These are phyloP conservation scores for Brachionus paranguensis DNA, from an alignment of 1,140 invertebrate species.

Conservation along the genomic window DNA sequence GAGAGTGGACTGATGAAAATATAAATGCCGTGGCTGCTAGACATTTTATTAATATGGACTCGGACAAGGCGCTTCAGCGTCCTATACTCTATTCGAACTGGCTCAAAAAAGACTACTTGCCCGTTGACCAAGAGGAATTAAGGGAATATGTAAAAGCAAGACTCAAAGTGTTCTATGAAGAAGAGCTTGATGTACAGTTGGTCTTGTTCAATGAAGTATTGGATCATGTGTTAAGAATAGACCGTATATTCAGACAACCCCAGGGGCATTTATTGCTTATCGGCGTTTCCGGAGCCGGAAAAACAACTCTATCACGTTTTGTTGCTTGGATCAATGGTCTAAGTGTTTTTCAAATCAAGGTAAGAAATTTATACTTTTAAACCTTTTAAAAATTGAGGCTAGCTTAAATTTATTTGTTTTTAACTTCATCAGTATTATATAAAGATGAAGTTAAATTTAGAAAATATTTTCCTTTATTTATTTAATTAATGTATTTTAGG, in stretches of 20 bases:
- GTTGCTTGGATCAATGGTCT: conserved; percentile 99
- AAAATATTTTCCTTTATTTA: no score
- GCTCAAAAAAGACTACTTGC: conserved; percentile 95
- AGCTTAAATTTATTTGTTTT: not conserved
- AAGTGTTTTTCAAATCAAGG: conserved; percentile 91
- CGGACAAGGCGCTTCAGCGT: conserved; percentile 72
- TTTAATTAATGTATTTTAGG: no score
- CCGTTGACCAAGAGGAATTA: conserved; percentile 87
- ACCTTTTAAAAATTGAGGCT: no score
- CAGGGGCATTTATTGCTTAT: conserved; percentile 60
- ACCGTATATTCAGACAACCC: conserved; percentile 96
- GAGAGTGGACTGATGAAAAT: conserved; percentile 96
- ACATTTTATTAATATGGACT: conserved; percentile 87
- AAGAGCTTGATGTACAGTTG: conserved; percentile 93
- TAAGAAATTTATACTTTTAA: not conserved
- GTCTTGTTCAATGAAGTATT: conserved; percentile 97
- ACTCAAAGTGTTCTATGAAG: conserved; percentile 98
- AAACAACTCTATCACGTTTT: conserved; percentile 95
- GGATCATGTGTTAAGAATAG: conserved; percentile 94
- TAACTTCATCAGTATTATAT: no score
- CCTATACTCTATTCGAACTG: conserved; percentile 98
- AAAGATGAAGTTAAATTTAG: no score
- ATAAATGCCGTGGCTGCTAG: conserved; percentile 86
- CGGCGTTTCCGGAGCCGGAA: conserved; percentile 92
- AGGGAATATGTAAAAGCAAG: conserved; percentile 92